Evolutionary conservation across 1,140 invertebrate genomes (phyloP).

Genomic region (Drosophila nigromelanica): DNA sequence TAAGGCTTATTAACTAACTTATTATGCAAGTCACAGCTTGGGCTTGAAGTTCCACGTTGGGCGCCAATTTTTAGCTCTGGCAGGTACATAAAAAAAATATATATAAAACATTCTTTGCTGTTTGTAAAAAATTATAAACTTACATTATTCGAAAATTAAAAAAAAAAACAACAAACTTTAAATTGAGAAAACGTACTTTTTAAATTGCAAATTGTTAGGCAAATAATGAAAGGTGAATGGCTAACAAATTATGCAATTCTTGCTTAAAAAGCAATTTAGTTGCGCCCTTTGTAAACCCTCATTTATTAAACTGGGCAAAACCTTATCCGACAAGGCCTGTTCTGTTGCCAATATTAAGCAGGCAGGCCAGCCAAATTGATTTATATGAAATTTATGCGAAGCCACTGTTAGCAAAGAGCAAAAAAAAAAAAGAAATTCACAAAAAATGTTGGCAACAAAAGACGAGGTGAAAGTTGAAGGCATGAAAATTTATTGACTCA

Average conservation of each 20-base stretch:
- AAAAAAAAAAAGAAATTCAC: neutral
- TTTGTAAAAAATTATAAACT: neutral
- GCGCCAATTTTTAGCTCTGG: neutral
- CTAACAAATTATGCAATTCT: conserved; percentile 67
- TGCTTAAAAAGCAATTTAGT: conserved; percentile 75
- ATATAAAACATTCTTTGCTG: too few species aligned
- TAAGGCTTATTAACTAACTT: neutral
- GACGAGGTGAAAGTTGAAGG: conserved; percentile 21
- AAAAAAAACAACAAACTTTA: neutral
- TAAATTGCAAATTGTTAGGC: conserved; percentile 27
- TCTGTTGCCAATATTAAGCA: conserved; percentile 29
- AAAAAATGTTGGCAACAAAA: conserved; percentile 9
- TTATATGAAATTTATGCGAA: conserved; percentile 76
- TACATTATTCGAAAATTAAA: neutral
- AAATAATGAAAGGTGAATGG: conserved; percentile 42
- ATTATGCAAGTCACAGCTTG: too few species aligned
- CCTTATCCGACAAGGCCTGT: neutral
- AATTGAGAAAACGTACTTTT: conserved; percentile 8
- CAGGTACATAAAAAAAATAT: too few species aligned
- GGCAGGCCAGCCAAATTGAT: conserved; percentile 59
- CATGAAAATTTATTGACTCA: conserved; percentile 58
- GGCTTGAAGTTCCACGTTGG: neutral
- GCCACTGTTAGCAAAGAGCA: conserved; percentile 24
- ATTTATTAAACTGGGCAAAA: conserved; percentile 26
- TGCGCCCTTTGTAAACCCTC: conserved; percentile 32